Evolutionary conservation across 1,140 invertebrate species (phyloP), one percentile per base, ranked within the genome.

Genomic region (Carcinoscorpius rotundicauda): DNA sequence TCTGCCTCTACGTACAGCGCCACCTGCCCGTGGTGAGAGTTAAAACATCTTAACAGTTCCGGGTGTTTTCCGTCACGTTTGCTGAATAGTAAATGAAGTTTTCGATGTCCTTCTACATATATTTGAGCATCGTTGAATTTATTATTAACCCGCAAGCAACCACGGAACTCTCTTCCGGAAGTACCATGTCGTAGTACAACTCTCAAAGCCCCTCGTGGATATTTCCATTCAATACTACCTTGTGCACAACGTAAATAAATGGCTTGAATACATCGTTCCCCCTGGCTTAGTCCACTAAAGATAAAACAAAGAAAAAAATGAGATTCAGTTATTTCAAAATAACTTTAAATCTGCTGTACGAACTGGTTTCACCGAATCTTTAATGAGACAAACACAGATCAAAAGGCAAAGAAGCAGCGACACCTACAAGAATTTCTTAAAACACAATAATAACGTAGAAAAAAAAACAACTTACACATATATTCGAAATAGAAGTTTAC

Each of bases 201-300:
- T 10, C 87, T 75, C 4, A 89, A 74, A 0, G 86, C 88, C 0
- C 87, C 87, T 6, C 83, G 80, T 0, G 88, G 87, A 74, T 89
- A 88, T 63, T 82, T 75, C 88, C 88, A 89, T 4, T 79, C 78
- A 0, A 90, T 81, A 0, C 78, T 77, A 9, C 88, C 88, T 62
- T 85, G 83, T 3, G 84, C 80, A 71, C 88, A 90, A 49, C 87
- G 81, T 48, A 89, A 81, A 76, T 89, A 88, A 4, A 89, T 85
- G 0, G 87, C 86, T 50, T 85, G 84, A 6, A 90, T 86, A 4
- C 84, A 86, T 62, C 85, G 80, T 6, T 5, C 6, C 6, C 8
- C 9, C 8, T 6, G 49, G 49, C 60, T 5, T 50, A 8, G 48
- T 29, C 60, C 60, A 51, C 60, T 61, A 50, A 49, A 61, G 29